phyloP scores from a whole-genome alignment of 2,797 vertebrate species.

The Cuniculus paca region DNA sequence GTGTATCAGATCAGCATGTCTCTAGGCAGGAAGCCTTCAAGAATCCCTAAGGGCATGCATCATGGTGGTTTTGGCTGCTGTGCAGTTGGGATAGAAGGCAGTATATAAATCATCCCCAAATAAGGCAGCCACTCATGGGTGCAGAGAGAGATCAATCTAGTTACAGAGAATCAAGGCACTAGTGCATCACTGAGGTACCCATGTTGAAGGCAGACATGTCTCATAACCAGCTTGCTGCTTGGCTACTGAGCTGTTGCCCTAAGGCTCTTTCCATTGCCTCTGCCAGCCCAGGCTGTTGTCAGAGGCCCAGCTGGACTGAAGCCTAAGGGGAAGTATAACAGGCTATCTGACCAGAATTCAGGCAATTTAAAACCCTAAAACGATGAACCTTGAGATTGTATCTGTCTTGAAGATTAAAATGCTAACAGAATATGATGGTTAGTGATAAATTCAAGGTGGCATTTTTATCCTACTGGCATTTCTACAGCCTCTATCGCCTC shows the following conservation, averaged over 20 bases:
- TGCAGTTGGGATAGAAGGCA: neutral
- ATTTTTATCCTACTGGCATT: neutral
- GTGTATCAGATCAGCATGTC: neutral
- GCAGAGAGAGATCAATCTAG: neutral
- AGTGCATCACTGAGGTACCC: neutral
- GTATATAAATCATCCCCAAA: neutral
- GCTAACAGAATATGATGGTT: neutral
- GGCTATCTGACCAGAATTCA: neutral
- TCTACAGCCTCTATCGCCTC: neutral
- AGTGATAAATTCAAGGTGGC: neutral
- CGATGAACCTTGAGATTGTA: neutral
- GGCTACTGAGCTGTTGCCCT: neutral
- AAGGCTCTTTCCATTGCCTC: neutral
- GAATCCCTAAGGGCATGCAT: neutral
- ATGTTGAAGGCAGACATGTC: neutral
- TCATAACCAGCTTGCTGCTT: neutral
- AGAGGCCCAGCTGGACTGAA: neutral
- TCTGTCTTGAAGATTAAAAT: neutral
- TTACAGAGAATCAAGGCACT: neutral
- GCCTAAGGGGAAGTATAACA: neutral
- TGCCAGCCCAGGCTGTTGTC: neutral
- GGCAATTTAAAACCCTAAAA: neutral
- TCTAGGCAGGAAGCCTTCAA: neutral
- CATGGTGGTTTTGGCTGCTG: neutral
- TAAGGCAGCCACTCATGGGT: neutral